phyloP scores from a whole-genome alignment of 2,888 invertebrate species.

The Tenthredo distinguenda region DNA sequence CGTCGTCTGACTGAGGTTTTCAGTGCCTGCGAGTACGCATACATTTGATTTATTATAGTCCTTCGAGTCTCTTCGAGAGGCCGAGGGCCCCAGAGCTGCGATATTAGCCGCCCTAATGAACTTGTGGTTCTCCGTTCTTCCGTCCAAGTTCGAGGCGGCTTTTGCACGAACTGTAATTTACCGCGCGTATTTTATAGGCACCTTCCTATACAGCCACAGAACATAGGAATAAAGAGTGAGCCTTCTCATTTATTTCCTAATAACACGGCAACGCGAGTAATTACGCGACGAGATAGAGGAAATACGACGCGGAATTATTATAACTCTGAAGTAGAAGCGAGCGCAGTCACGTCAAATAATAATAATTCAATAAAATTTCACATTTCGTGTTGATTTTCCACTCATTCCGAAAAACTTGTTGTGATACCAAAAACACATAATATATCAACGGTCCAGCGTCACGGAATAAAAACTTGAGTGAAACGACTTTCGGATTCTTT shows the following conservation, averaged over 20 bases:
- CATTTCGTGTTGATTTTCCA: background rate
- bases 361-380: background rate
- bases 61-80: no score
- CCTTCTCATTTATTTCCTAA: slow-evolving; percentile 23
- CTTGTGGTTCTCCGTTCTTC: slow-evolving; percentile 41
- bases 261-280: slow-evolving; percentile 14
- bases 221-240: background rate
- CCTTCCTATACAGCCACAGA: background rate
- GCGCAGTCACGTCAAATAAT: background rate
- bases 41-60: slow-evolving; percentile 33
- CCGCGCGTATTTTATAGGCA: slow-evolving; percentile 10
- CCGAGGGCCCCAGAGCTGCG: background rate
- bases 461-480: background rate
- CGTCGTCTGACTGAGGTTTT: background rate
- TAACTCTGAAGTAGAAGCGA: background rate
- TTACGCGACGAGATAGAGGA: background rate
- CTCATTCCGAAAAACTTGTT: background rate
- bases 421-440: background rate
- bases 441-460: background rate
- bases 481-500: background rate
- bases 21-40: background rate
- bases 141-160: slow-evolving; percentile 6
- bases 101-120: slow-evolving; percentile 54
- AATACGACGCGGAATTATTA: background rate
- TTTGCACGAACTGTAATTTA: slow-evolving; percentile 35